These are phyloP conservation scores for Lasioglossum leucozonium DNA, from an alignment of 2,888 invertebrate genomes.

Conservation along the genomic window DNA sequence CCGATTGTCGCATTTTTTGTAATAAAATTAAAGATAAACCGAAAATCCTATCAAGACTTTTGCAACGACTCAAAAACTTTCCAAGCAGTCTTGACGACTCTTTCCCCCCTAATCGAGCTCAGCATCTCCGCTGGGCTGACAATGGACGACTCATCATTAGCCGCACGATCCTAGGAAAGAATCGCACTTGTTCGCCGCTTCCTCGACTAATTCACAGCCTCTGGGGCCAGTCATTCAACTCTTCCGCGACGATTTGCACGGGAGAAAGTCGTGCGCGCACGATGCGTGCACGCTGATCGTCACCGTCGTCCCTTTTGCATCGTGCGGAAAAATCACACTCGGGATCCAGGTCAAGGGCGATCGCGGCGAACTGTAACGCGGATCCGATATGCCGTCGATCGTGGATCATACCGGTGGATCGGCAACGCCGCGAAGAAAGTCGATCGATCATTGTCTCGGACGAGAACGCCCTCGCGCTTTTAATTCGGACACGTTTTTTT, in stretches of 20 bases:
- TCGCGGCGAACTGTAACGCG: neutral
- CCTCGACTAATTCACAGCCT: conserved; percentile 10
- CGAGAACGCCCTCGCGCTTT: neutral
- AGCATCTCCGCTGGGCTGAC: neutral
- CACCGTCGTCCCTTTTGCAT: neutral
- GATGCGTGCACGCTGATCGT: neutral
- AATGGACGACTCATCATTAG: conserved; percentile 9
- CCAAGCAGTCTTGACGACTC: neutral
- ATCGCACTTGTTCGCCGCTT: conserved; percentile 10
- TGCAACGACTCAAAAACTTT: neutral
- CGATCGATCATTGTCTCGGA: neutral
- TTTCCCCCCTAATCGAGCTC: neutral
- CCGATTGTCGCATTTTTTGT: no score
- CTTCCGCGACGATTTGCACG: conserved; percentile 18
- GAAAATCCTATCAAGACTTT: no score
- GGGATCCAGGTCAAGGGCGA: conserved; percentile 36
- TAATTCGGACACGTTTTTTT: conserved; percentile 1
- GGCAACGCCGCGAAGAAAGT: neutral
- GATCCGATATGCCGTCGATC: neutral
- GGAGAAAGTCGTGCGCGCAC: conserved; percentile 15
- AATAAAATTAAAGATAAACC: no score
- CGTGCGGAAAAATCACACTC: neutral
- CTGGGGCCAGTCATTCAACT: conserved; percentile 16
- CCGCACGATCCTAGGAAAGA: neutral
- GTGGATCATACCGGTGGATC: neutral